Percentiles rank a stretch among this genome's conserved stretches.
These are phyloP conservation scores for Aphaenogaster rudis DNA, from an alignment of 1,140 invertebrate genomes.

Conservation along the genomic window DNA sequence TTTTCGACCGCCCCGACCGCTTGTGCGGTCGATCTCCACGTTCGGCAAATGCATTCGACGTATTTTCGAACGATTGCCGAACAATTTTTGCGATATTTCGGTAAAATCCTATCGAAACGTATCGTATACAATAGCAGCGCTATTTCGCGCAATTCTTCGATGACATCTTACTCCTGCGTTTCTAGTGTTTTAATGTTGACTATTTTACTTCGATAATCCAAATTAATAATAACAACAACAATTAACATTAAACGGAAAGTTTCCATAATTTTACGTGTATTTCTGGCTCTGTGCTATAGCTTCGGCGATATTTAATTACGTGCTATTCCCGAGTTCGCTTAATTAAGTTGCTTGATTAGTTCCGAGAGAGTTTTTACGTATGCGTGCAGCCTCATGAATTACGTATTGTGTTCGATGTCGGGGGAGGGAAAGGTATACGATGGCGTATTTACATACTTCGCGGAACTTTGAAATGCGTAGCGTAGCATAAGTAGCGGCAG, in stretches of 20 bases:
- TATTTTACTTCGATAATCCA: not conserved
- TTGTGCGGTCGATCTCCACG: constrained; percentile 59
- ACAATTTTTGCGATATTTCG: constrained; percentile 12
- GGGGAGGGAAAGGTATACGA: not conserved
- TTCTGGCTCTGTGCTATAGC: not conserved
- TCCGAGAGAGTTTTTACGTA: constrained; percentile 39
- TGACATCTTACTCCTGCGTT: not conserved
- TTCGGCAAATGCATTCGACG: constrained; percentile 54
- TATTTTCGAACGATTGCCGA: constrained; percentile 31
- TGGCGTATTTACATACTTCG: constrained; percentile 43
- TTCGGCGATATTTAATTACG: not conserved
- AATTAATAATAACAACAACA: not conserved
- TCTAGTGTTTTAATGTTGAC: not conserved
- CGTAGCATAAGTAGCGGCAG: constrained; percentile 19
- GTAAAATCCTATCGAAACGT: too few species aligned
- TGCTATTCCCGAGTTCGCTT: not conserved
- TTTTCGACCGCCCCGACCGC: constrained; percentile 63
- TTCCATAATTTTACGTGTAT: not conserved
- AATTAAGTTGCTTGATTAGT: constrained; percentile 47
- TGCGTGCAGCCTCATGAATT: constrained; percentile 36
- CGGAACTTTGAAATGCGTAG: constrained; percentile 23
- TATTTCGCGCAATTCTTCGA: not conserved
- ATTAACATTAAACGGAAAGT: not conserved
- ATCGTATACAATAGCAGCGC: not conserved
- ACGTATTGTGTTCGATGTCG: constrained; percentile 34